Evolutionary conservation across 2,797 vertebrate genomes (phyloP), one percentile per base, ranked within the genome.

Genomic region (Lycodopsis pacificus): DNA sequence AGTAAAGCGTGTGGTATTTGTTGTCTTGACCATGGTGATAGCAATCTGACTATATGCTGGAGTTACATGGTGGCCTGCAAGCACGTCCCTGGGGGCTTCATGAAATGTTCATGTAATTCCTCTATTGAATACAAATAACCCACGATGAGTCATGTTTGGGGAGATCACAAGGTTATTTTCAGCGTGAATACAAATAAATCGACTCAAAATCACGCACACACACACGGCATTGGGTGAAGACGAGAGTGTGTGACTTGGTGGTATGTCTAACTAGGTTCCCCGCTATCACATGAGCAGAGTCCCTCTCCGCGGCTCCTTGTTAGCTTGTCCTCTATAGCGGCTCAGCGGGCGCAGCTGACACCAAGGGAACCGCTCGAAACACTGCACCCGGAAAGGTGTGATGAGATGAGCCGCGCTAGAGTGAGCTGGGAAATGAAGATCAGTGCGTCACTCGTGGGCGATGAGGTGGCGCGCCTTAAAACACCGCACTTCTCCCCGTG

Each of bases 381-480:
- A 82, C 86, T 84, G 81, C 81, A 91, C 93, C 93, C 94, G 91
- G 87, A 90, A 93, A 77, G 76, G 86, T 82, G 74, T 88, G 91
- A 93, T 91, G 88, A 93, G 91, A 94, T 91, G 91, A 92, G 93
- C 93, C 83, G 84, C 90, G 94, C 91, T 89, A 93, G 90, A 93
- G 90, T 81, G 93, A 95, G 92, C 92, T 92, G 86, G 89, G 90
- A 94, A 94, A 93, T 94, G 90, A 92, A 90, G 91, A 94, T 93
- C 89, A 91, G 87, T 49, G 72, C 69, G 17, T 87, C 89, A 85
- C 85, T 89, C 59, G 68, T 73, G 85, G 91, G 84, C 67, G 91
- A 91, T 88, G 88, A 90, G 79, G 86, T 74, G 81, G 82, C 74
- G 54, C 76, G 38, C 79, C 79, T 87, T 90, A 83, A 89, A 92